Conservation (phyloP, 2,888 invertebrate genomes). For the Drosophila demipolita region DNA sequence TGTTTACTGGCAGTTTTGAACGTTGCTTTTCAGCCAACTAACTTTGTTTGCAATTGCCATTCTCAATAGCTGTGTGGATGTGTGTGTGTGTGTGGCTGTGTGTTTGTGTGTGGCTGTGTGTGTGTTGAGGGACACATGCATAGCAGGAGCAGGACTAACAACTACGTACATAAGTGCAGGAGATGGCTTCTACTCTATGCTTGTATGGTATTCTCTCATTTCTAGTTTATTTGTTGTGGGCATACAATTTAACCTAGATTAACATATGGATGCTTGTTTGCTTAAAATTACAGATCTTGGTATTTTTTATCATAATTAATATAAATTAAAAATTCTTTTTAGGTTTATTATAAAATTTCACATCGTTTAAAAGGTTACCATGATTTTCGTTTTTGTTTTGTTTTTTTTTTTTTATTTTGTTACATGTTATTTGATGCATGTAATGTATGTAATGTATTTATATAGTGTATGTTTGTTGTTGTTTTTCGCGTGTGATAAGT, state of each 20-base stretch:
- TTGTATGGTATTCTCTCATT: conserved; percentile 27
- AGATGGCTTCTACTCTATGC: conserved; percentile 45
- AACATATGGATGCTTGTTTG: conserved; percentile 52
- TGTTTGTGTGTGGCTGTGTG: conserved; percentile 8
- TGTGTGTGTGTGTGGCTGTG: conserved; percentile 11
- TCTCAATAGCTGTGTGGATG: conserved; percentile 15
- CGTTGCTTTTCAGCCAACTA: conserved; percentile 29
- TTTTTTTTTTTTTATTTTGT: conserved; percentile 37
- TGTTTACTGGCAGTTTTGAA: conserved; percentile 50
- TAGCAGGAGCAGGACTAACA: conserved; percentile 63
- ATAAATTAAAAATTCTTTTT: conserved; percentile 62
- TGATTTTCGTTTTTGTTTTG: conserved; percentile 43
- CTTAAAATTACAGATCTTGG: conserved; percentile 54
- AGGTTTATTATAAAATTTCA: conserved; percentile 73
- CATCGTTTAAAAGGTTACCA: conserved; percentile 52
- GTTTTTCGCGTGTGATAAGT: conserved; percentile 25
- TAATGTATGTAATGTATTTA: conserved; percentile 26
- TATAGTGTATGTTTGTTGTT: conserved; percentile 27
- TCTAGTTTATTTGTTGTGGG: conserved; percentile 44
- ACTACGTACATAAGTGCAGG: conserved; percentile 63
- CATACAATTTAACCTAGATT: conserved; percentile 56
- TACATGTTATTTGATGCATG: conserved; percentile 46
- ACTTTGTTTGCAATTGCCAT: conserved; percentile 42
- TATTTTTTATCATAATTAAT: conserved; percentile 42
- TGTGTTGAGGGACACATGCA: conserved; percentile 53